Conservation (phyloP, 2,797 vertebrate genomes). For the Brachyrhaphis roseni region DNA sequence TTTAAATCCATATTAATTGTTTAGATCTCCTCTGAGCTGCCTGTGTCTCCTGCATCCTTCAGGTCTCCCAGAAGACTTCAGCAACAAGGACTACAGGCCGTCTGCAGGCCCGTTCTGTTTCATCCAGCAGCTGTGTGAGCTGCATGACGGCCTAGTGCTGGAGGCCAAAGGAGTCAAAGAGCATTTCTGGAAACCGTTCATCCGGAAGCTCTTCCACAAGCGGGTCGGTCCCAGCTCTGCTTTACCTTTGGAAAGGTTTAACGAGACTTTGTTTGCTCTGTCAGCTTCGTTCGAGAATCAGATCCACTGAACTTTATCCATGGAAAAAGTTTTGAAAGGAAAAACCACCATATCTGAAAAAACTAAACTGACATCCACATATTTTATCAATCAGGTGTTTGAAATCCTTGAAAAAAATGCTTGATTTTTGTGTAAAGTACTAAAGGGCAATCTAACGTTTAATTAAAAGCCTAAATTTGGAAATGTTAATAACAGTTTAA, state of each 20-base stretch:
- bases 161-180: conserved; percentile 97
- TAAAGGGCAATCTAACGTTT: too few species aligned
- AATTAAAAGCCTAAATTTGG: too few species aligned
- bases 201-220: conserved; percentile 92
- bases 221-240: conserved; percentile 73
- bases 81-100: conserved; percentile 86
- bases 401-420: too few species aligned
- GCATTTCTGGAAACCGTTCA: conserved; percentile 97
- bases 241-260: neutral
- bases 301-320: neutral
- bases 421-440: too few species aligned
- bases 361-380: neutral
- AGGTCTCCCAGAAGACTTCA: conserved; percentile 90
- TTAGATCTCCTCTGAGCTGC: neutral
- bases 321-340: neutral
- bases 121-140: conserved; percentile 90
- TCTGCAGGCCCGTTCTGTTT: conserved; percentile 86
- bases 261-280: neutral
- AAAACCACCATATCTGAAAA: neutral
- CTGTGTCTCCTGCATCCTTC: conserved; percentile 27
- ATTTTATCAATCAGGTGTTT: too few species aligned
- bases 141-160: conserved; percentile 91
- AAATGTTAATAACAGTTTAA: too few species aligned
- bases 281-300: neutral
- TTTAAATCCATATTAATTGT: neutral